Percentiles rank a stretch among this genome's conserved stretches.
These are phyloP conservation scores for Acleris emargana DNA, from an alignment of 2,888 invertebrate species.

Conservation along the genomic window DNA sequence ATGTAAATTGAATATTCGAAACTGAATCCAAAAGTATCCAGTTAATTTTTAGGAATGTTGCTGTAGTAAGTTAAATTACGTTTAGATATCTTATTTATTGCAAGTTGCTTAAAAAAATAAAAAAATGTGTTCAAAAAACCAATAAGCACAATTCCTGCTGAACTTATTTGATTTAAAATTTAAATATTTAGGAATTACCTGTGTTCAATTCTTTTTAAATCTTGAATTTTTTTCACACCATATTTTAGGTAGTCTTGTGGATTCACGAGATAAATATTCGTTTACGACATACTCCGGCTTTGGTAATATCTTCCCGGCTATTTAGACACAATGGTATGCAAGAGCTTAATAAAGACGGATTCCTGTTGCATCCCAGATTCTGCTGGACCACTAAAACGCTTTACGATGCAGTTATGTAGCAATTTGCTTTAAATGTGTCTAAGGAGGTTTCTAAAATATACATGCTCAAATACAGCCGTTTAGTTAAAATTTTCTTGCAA, in stretches of 20 bases:
- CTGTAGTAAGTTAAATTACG: no score
- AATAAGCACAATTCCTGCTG: no score
- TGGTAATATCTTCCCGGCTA: constrained; percentile 14
- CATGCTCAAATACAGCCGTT: background rate
- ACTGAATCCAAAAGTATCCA: no score
- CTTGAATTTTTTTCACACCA: background rate
- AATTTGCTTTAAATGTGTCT: constrained; percentile 26
- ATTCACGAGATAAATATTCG: constrained; percentile 5
- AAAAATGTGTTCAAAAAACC: no score
- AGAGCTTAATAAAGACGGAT: constrained; percentile 26
- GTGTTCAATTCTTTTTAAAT: no score
- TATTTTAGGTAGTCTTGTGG: background rate
- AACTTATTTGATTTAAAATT: no score
- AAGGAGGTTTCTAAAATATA: constrained; percentile 22
- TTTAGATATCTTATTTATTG: no score
- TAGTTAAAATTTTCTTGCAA: background rate
- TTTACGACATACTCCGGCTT: constrained; percentile 9
- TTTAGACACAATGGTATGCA: constrained; percentile 29
- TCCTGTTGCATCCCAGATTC: constrained; percentile 25
- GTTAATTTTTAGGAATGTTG: no score
- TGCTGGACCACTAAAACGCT: constrained; percentile 34
- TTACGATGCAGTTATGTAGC: constrained; percentile 32
- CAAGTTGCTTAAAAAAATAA: no score
- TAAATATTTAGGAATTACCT: no score
- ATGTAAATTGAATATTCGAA: no score